Percentiles rank a stretch among this genome's conserved stretches.
phyloP scores from a whole-genome alignment of 2,888 invertebrate genomes.

The Agonopterix alstromeriana region DNA sequence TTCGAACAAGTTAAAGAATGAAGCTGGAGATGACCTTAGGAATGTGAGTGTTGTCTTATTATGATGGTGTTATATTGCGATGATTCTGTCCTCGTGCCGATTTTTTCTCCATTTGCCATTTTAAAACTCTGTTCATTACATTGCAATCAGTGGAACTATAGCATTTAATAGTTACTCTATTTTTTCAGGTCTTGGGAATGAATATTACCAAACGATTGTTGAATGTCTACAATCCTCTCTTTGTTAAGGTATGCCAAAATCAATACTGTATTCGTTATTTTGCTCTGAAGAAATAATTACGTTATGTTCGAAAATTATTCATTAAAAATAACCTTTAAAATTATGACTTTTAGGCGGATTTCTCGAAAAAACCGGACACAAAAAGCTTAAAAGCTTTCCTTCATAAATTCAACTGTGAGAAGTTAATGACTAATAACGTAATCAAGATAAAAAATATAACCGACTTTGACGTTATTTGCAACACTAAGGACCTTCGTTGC shows the following conservation, averaged over 20 bases:
- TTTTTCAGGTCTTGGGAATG: constrained; percentile 46
- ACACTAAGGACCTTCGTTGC: constrained; percentile 23
- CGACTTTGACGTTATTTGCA: constrained; percentile 39
- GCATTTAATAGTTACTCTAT: constrained; percentile 4
- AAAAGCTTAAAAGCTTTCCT: neutral
- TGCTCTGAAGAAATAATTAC: neutral
- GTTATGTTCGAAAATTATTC: constrained; percentile 2
- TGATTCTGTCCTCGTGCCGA: too few species aligned
- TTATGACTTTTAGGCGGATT: neutral
- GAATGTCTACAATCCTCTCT: constrained; percentile 42
- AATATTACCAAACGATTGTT: constrained; percentile 48
- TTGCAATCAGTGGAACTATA: too few species aligned
- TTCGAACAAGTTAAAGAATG: constrained; percentile 30
- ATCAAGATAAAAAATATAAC: constrained; percentile 31
- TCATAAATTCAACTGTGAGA: neutral
- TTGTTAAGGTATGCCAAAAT: constrained; percentile 39
- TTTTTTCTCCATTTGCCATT: too few species aligned
- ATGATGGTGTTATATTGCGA: too few species aligned
- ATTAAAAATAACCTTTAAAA: neutral
- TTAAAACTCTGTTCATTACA: too few species aligned
- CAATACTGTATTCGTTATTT: neutral
- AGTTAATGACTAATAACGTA: neutral
- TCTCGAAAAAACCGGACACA: neutral
- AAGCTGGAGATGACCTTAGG: constrained; percentile 36
- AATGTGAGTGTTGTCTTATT: constrained; percentile 32